Conservation (phyloP, 2,888 invertebrate genomes). For the Rapana venosa region DNA sequence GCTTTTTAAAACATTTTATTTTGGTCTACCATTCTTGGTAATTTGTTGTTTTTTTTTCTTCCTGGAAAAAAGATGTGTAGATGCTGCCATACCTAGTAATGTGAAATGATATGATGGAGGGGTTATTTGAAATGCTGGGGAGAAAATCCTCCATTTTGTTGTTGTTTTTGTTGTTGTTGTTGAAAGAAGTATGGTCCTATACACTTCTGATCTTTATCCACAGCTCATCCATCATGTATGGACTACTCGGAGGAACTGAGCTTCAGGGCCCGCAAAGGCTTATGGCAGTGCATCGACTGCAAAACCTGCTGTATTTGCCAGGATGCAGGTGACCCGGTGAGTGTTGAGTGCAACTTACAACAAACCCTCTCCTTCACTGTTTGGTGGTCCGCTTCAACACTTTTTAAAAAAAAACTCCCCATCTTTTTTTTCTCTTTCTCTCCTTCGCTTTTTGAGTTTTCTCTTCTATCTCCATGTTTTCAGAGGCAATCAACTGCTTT, state of each 20-base stretch:
- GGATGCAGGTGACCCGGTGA: slow-evolving; percentile 82
- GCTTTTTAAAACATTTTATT: too few species aligned
- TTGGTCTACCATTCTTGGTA: too few species aligned
- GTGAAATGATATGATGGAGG: too few species aligned
- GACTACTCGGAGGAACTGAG: slow-evolving; percentile 79
- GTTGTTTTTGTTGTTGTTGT: too few species aligned
- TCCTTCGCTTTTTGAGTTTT: background rate
- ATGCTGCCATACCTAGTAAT: too few species aligned
- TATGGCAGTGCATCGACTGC: slow-evolving; percentile 93
- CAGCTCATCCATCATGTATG: slow-evolving; percentile 81
- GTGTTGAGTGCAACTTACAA: slow-evolving; percentile 35
- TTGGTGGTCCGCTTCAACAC: background rate
- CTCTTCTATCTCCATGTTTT: too few species aligned
- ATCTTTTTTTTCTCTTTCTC: background rate
- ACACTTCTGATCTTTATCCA: slow-evolving; percentile 47
- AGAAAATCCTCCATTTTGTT: too few species aligned
- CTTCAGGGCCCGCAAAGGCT: slow-evolving; percentile 74
- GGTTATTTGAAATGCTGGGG: too few species aligned
- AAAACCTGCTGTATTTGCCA: slow-evolving; percentile 91
- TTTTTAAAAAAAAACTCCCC: background rate
- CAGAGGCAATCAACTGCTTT: too few species aligned
- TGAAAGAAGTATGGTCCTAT: too few species aligned
- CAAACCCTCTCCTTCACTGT: background rate
- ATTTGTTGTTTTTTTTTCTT: too few species aligned
- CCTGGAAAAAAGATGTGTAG: too few species aligned